Conservation (phyloP, 2,797 vertebrate genomes). For the Naso thynnoides region DNA sequence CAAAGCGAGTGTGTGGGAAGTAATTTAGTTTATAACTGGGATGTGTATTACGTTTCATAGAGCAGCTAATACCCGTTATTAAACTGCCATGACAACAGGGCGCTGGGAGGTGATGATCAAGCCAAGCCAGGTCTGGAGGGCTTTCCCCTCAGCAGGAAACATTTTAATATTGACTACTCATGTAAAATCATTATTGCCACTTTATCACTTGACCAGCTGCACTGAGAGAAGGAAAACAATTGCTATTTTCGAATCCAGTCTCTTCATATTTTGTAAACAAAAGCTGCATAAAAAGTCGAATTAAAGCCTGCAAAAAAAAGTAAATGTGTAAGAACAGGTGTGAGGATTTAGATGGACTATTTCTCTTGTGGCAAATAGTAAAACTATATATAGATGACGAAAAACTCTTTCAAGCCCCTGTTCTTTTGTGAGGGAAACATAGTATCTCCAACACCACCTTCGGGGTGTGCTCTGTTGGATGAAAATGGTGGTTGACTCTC, state of each 20-base stretch:
- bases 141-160: constrained; percentile 44
- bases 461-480: not conserved
- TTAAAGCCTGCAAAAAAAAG: not conserved
- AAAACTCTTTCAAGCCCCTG: not conserved
- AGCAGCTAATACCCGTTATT: constrained; percentile 47
- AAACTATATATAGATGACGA: not conserved
- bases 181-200: constrained; percentile 20
- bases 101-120: constrained; percentile 62
- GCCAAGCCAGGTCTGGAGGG: constrained; percentile 32
- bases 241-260: not conserved
- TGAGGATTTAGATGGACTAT: too few relatives aligned
- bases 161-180: constrained; percentile 44
- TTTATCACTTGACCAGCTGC: constrained; percentile 11
- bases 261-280: constrained; percentile 4
- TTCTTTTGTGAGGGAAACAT: not conserved
- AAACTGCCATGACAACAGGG: constrained; percentile 61
- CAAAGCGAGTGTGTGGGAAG: not conserved
- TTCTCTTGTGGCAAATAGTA: not conserved
- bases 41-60: constrained; percentile 39
- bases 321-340: too few relatives aligned
- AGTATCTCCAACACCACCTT: not conserved
- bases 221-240: not conserved
- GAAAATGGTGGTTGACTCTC: not conserved
- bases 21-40: constrained; percentile 13
- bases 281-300: not conserved